Evolutionary conservation across 2,113 vertebrate genomes (phyloP).

Genomic region (Xyrauchen texanus): DNA sequence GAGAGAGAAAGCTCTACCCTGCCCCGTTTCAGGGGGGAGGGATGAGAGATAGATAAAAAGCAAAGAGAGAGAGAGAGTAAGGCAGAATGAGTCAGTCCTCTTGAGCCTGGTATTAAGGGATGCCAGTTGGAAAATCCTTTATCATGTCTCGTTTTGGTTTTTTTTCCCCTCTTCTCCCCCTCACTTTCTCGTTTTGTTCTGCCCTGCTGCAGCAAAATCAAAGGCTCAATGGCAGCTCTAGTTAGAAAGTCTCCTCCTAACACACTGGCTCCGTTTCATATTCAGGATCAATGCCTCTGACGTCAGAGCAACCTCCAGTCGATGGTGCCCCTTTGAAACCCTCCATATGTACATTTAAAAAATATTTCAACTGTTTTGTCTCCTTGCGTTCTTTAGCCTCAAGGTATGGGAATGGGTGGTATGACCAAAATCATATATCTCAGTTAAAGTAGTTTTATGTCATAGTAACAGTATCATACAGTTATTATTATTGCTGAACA

Average conservation of each 20-base stretch:
- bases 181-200: slow-evolving; percentile 14
- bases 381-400: background rate
- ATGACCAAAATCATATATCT: background rate
- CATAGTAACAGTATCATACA: background rate
- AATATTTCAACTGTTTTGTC: background rate
- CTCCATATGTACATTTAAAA: slow-evolving; percentile 35
- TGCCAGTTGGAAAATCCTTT: slow-evolving; percentile 59
- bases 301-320: slow-evolving; percentile 35
- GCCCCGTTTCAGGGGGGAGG: slow-evolving; percentile 14
- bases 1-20: slow-evolving; percentile 42
- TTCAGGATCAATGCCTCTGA: slow-evolving; percentile 53
- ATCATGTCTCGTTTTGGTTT: slow-evolving; percentile 33
- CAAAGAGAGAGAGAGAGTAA: slow-evolving; percentile 25
- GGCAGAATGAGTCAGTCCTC: slow-evolving; percentile 70
- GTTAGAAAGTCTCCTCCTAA: slow-evolving; percentile 14
- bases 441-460: background rate
- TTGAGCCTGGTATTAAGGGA: slow-evolving; percentile 60
- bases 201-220: slow-evolving; percentile 28
- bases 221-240: slow-evolving; percentile 11
- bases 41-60: background rate
- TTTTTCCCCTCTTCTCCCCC: background rate
- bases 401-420: background rate
- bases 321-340: slow-evolving; percentile 37
- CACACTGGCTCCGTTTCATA: slow-evolving; percentile 30
- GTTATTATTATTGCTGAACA: too few species aligned